phyloP scores from a whole-genome alignment of 2,797 vertebrate species.

The Tinamus major region DNA sequence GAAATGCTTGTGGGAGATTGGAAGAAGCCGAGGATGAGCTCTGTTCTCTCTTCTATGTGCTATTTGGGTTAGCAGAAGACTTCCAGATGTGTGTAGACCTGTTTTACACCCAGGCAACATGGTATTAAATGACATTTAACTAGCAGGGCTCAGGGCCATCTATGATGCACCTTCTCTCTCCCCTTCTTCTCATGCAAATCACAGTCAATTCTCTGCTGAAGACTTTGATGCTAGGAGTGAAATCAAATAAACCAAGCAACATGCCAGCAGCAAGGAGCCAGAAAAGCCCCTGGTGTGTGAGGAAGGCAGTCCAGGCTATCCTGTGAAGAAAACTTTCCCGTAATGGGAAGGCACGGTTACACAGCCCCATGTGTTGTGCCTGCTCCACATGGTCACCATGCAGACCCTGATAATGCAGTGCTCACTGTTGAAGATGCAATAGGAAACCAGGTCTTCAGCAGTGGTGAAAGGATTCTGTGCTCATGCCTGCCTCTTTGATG shows the following conservation, averaged over 20 bases:
- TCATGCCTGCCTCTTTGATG: not conserved
- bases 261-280: not conserved
- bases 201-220: not conserved
- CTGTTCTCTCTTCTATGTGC: not conserved
- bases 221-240: not conserved
- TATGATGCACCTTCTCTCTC: not conserved
- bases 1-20: not conserved
- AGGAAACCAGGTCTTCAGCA: not conserved
- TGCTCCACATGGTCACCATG: accelerated
- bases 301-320: not conserved
- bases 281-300: not conserved
- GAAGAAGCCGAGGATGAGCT: not conserved
- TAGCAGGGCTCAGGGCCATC: not conserved
- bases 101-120: not conserved
- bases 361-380: too few relatives aligned
- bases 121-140: not conserved
- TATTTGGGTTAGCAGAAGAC: not conserved
- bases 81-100: not conserved
- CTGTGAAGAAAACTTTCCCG: not conserved
- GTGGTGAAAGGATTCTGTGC: not conserved
- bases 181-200: not conserved
- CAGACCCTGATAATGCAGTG: not conserved
- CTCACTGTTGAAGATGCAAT: not conserved
- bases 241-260: not conserved
- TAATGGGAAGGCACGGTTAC: not conserved